Conservation (phyloP, 2,888 invertebrate species). For the Protonemura montana region DNA sequence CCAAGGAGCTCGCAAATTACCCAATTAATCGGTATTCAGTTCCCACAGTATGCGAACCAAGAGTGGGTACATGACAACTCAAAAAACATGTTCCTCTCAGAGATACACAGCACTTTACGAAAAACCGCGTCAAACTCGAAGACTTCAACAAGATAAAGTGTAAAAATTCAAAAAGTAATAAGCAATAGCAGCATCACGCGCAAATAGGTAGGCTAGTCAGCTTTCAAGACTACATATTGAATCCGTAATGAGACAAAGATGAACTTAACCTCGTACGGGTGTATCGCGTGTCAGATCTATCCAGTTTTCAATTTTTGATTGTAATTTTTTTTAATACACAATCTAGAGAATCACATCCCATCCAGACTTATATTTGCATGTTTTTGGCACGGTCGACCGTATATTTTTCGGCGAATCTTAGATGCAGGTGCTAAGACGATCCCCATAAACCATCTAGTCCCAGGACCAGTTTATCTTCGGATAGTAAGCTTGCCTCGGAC, state of each 20-base stretch:
- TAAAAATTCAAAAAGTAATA: not conserved
- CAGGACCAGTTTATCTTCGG: slow-evolving; percentile 39
- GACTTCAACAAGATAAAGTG: not conserved
- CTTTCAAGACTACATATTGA: not conserved
- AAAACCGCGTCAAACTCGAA: not conserved
- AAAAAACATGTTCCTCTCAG: not conserved
- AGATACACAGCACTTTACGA: not conserved
- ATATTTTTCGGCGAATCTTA: not conserved
- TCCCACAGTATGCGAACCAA: slow-evolving; percentile 29
- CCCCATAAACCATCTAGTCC: slow-evolving; percentile 31
- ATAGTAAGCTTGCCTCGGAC: not conserved
- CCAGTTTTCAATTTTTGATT: slow-evolving; percentile 1
- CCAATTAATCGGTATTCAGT: slow-evolving; percentile 32
- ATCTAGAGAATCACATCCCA: not conserved
- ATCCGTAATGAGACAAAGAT: slow-evolving; percentile 4
- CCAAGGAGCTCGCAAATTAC: slow-evolving; percentile 27
- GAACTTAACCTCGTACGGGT: not conserved
- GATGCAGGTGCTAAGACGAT: slow-evolving; percentile 1
- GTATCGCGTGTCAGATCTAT: not conserved
- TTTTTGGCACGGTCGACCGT: slow-evolving; percentile 7
- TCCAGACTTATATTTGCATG: slow-evolving; percentile 18
- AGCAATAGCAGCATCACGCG: not conserved
- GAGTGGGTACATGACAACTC: not conserved
- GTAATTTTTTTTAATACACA: not conserved
- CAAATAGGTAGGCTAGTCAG: not conserved